These are phyloP conservation scores for Macroramphosus scolopax DNA, from an alignment of 2,797 vertebrate species.

Conservation along the genomic window DNA sequence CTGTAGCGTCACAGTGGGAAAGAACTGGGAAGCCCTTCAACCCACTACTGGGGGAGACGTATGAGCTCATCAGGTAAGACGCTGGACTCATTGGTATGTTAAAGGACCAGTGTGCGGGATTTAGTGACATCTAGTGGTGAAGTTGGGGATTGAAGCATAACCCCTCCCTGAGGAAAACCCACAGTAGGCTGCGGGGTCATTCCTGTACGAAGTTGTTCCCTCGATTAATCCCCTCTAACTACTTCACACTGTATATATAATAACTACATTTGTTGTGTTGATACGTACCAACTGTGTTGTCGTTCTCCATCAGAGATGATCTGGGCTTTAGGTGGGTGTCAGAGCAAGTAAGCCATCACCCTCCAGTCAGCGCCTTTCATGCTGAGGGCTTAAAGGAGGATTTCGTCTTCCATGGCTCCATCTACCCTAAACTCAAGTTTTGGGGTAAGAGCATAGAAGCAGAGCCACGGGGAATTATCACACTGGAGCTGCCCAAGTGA, in stretches of 20 bases:
- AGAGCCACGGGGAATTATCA: slow-evolving; percentile 94
- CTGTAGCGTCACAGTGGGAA: slow-evolving; percentile 98
- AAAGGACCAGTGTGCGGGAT: no score
- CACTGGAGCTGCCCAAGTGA: slow-evolving; percentile 94
- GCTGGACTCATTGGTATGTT: no score
- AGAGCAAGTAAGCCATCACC: slow-evolving; percentile 98
- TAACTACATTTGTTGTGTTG: no score
- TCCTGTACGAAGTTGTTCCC: no score
- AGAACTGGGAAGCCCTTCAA: slow-evolving; percentile 98
- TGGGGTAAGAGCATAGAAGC: slow-evolving; percentile 99
- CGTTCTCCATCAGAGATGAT: slow-evolving; percentile 83
- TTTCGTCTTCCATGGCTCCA: slow-evolving; percentile 96
- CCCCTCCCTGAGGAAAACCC: no score
- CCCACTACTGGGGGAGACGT: slow-evolving; percentile 94
- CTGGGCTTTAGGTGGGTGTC: slow-evolving; percentile 95
- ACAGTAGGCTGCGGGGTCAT: no score
- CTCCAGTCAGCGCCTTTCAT: slow-evolving; percentile 95
- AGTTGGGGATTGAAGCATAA: no score
- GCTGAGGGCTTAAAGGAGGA: slow-evolving; percentile 90
- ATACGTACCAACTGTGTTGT: not conserved
- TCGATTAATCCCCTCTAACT: no score
- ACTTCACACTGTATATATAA: no score
- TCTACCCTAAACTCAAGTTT: slow-evolving; percentile 98
- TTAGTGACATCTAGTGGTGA: no score
- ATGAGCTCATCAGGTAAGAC: slow-evolving; percentile 88